Evolutionary conservation across 2,888 invertebrate genomes (phyloP), one percentile per base, ranked within the genome.

Genomic region (Drosophila falleni): DNA sequence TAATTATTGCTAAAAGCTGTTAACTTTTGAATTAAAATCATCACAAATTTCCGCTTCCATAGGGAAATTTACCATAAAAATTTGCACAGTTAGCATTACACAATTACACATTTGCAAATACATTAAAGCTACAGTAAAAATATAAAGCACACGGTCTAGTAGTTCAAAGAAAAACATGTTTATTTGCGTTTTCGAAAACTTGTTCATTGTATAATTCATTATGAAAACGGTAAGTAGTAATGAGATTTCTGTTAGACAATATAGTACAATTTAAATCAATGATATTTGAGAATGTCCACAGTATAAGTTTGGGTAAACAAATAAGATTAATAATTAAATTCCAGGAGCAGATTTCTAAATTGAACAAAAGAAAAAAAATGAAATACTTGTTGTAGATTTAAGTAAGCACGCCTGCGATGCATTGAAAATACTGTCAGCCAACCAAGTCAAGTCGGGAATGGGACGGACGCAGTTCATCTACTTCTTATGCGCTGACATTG

Each of bases 401-500:
- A 84, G 87, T 89, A 87, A 81, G 58, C 41, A 59, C 65, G 81
- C 76, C 81, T 56, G 71, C 67, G 55, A 61, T 82, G 59, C 53
- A 60, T 51, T 37, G n/a, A 47, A 60, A 39, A 53, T 61, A 56
- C 46, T 73, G 31, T 55, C 41, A 47, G 42, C 15, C 33, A 33
- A 26, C 42, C 41, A 53, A 23, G 23, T 23, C 23, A 23, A 23
- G 29, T 33, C 11, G 6, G 6, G 9, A 6, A 5, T 9, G 19
- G 29, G 62, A 75, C 35, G 62, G 35, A 41, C 35, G 49, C 31
- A 16, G 37, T 15, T 26, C 39, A 29, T 55, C 64, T 74, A 88
- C 65, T 90, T 91, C 63, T 90, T 91, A 35, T 83, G 81, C 9
- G 84, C 78, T 54, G 89, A 90, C 11, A 91, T 89, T 6, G 91